Base-by-base conservation (phyloP, 1,140 invertebrate species). In the Brachionus rubens region DNA sequence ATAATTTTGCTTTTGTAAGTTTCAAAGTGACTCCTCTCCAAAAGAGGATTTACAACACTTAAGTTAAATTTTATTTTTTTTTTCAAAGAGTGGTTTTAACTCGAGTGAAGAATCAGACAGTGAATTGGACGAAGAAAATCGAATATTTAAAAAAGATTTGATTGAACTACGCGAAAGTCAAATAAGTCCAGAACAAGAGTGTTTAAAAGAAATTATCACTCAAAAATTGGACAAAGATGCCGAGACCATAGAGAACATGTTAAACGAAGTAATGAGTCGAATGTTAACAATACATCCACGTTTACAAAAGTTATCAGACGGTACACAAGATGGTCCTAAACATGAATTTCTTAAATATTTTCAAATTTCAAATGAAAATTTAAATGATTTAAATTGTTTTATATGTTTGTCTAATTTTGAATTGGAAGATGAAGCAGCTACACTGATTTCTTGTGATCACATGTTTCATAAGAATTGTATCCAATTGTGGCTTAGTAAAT, bases 1-100 rank as follows among this genome's bases (percentile, higher is more conserved):
- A 10, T 3, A 72, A 72, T 50, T 40, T 72, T 14, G 46, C 19
- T 19, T 72, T 72, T 48, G 68, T 72, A 72, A 72, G 24, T 72
- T 21, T 21, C 41, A 19, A 46, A 52, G n/a, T 10, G 10, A 10
- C n/a, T n/a, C n/a, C 43, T 46, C 43, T 46, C 43, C n/a, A n/a
- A n/a, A n/a, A n/a, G n/a, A n/a, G n/a, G n/a, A n/a, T n/a, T n/a
- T n/a, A n/a, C n/a, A n/a, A n/a, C n/a, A n/a, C n/a, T n/a, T n/a
- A n/a, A n/a, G 43, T 46, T 46, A 10, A n/a, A 10, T 46, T n/a
- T n/a, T n/a, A 46, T n/a, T n/a, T n/a, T n/a, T n/a, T n/a, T n/a
- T 48, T 48, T 48, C 40, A 68, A 59, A 47, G 43, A 47, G 41
- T 16, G 41, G 46, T 26, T 50, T 48, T 28, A 50, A 70, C 36